phyloP scores from a whole-genome alignment of 92 coral and sea anemone genomes.

The Porites cylindrica region DNA sequence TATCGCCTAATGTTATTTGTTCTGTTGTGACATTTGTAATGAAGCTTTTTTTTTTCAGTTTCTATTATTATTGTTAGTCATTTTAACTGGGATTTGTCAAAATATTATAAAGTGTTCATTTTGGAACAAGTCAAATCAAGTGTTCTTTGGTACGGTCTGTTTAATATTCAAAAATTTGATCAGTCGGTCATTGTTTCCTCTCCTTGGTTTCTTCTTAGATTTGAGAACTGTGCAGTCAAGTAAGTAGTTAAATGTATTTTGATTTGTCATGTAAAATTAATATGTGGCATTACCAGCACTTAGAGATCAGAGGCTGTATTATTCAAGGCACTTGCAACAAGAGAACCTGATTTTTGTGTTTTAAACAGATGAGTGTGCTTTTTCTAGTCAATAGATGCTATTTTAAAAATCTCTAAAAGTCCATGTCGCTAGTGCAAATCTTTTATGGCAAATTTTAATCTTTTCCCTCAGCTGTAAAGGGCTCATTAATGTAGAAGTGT shows the following conservation, averaged over 20 bases:
- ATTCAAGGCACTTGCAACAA: no score
- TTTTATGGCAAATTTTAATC: no score
- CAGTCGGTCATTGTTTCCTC: neutral
- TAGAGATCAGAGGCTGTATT: neutral
- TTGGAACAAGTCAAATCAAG: neutral
- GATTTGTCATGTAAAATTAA: neutral
- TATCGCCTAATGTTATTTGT: neutral
- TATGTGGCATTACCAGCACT: neutral
- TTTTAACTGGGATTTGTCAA: neutral
- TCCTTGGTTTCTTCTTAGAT: neutral
- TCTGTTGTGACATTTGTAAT: neutral
- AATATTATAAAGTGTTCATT: neutral
- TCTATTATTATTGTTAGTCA: neutral
- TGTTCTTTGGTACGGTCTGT: neutral
- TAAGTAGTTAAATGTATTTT: conserved; percentile 10
- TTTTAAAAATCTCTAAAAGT: no score
- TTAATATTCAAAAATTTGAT: conserved; percentile 1
- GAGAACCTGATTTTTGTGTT: no score
- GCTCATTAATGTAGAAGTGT: no score
- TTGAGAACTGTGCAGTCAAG: neutral
- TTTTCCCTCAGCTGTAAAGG: no score
- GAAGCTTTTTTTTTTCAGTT: neutral
- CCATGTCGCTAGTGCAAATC: no score
- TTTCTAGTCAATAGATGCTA: neutral
- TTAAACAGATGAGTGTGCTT: neutral